Evolutionary conservation across 2,888 invertebrate genomes (phyloP), one percentile per base, ranked within the genome.

Genomic region (Xylocampa areola): DNA sequence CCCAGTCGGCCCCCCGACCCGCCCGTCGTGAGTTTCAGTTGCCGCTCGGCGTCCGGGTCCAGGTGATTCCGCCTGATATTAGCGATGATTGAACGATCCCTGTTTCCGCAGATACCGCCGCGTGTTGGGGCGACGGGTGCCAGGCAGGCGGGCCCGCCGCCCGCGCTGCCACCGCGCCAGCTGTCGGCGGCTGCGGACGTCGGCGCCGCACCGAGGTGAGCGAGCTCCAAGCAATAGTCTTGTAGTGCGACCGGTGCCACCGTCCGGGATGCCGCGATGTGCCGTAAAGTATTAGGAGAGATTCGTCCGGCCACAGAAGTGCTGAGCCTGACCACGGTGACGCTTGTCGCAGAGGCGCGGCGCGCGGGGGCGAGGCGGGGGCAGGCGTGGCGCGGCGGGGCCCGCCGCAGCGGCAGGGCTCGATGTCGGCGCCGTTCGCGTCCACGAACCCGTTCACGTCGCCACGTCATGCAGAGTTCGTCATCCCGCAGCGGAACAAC

Each of bases 101-200:
- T 14, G 23, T 37, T 5, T 29, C 6, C 10, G 2, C 73, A 92
- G 92, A 81, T 92, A 0, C 92, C 92, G 1, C 92, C 92, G 5
- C 88, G 92, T 0, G 78, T 71, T 32, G 76, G 81, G 5, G 68
- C 69, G 13, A 23, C 61, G 11, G 63, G 54, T 36, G 63, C 60
- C 25, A 76, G 84, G 25, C 72, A 84, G 4, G 23, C 75, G 1
- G 86, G 88, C 4, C 79, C 89, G 2, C 91, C 92, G 39, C 94
- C 95, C 62, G 93, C 93, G 41, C 92, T 95, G 48, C 95, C 95
- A 11, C 95, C 95, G 60, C 89, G 95, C 16, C 95, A 95, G 66
- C 88, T 89, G 67, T 94, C 95, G 49, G 94, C 88, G 53, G 90
- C 94, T 45, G 92, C 93, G 0, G 91, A 92, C 65, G 85, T 93